These are phyloP conservation scores for Strix uralensis DNA, from an alignment of 2,113 vertebrate species.

Conservation along the genomic window DNA sequence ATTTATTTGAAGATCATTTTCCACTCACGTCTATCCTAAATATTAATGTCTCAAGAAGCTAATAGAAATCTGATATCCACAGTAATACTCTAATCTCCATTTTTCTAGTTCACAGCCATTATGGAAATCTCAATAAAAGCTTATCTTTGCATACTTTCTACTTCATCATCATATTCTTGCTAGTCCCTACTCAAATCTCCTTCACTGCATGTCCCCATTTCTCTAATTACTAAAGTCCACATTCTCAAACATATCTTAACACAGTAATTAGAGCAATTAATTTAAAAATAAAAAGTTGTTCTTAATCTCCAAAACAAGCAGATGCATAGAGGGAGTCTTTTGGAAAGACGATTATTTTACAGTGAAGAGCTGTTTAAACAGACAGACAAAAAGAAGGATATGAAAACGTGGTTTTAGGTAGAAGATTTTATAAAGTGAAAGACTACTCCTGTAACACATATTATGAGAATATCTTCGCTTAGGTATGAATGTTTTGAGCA, in stretches of 20 bases:
- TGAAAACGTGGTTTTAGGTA: not conserved
- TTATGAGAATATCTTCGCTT: not conserved
- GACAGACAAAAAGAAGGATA: not conserved
- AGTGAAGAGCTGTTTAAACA: not conserved
- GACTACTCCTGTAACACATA: not conserved
- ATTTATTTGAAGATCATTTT: conserved; percentile 56
- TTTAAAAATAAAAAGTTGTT: not conserved
- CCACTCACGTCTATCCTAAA: conserved; percentile 27
- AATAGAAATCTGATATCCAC: conserved; percentile 46
- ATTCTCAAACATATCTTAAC: not conserved
- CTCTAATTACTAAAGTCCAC: not conserved
- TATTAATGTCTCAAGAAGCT: conserved; percentile 48
- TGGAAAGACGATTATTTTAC: not conserved
- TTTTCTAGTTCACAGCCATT: conserved; percentile 18
- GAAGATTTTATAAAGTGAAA: not conserved
- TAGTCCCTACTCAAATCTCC: not conserved
- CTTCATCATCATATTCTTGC: not conserved
- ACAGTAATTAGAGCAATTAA: not conserved
- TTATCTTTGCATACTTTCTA: conserved; percentile 23
- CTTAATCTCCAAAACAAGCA: not conserved
- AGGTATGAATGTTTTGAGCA: not conserved
- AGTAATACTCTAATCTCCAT: conserved; percentile 39
- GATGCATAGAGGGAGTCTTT: not conserved
- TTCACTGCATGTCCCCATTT: not conserved
- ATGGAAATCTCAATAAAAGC: conserved; percentile 33